These are phyloP conservation scores for Caenorhabditis inopinata DNA, from an alignment of 1,140 invertebrate species.

Conservation along the genomic window DNA sequence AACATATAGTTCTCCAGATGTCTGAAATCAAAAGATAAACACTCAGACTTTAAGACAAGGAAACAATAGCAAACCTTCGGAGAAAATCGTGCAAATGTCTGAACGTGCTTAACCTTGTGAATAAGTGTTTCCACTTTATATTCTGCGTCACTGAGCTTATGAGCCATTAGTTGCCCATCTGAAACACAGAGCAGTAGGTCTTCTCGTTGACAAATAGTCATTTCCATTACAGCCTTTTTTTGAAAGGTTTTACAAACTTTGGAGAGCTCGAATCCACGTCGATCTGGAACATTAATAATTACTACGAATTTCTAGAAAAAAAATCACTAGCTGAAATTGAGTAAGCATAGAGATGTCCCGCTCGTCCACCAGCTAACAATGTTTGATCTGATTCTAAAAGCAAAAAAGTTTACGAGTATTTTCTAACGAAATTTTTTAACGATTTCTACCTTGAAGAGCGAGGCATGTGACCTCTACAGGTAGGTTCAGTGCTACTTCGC, in stretches of 20 bases:
- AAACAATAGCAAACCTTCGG: background rate
- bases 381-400: slow-evolving; percentile 39
- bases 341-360: slow-evolving; percentile 26
- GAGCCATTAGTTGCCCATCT: slow-evolving; percentile 35
- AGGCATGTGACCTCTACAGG: slow-evolving; percentile 27
- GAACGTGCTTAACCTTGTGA: slow-evolving; percentile 8
- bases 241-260: background rate
- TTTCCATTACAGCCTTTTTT: background rate
- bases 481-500: slow-evolving; percentile 15
- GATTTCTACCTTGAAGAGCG: background rate
- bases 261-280: background rate
- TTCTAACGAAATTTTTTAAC: background rate
- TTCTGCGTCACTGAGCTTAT: slow-evolving; percentile 1
- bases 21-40: background rate
- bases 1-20: slow-evolving; percentile 27
- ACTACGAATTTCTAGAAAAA: too few species aligned
- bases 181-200: slow-evolving; percentile 30
- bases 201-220: slow-evolving; percentile 19
- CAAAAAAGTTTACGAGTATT: background rate
- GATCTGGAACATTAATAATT: background rate
- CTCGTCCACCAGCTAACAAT: slow-evolving; percentile 20
- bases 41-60: background rate
- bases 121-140: slow-evolving; percentile 22
- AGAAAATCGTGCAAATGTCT: background rate
- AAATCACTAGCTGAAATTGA: background rate